These are phyloP conservation scores for Lycaon pictus DNA, from an alignment of 2,113 vertebrate genomes.

Conservation along the genomic window DNA sequence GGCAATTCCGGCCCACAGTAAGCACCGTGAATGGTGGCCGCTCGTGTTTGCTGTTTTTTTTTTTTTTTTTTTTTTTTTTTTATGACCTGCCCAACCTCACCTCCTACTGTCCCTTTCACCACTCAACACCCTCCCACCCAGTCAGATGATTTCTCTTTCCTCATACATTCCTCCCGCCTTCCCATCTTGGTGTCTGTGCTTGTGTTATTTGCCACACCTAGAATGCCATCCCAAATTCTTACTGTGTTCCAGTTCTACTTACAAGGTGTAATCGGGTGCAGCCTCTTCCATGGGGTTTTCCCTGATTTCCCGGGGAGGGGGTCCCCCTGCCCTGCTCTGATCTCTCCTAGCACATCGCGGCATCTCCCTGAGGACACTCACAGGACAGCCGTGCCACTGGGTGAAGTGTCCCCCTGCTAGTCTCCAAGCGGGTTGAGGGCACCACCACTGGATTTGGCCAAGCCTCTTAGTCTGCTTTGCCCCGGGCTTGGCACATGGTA, in stretches of 20 bases:
- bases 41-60: background rate
- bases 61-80: no score
- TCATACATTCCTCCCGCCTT: background rate
- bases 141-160: background rate
- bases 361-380: background rate
- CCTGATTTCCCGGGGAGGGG: background rate
- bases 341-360: background rate
- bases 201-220: background rate
- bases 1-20: background rate
- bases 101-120: background rate
- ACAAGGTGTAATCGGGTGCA: background rate
- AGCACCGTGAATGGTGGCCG: rapidly evolving
- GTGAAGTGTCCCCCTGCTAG: background rate
- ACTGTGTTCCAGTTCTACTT: background rate
- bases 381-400: no score
- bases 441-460: background rate
- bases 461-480: background rate
- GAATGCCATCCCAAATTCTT: background rate
- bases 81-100: background rate
- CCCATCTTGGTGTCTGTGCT: background rate
- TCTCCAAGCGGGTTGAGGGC: no score
- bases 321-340: background rate
- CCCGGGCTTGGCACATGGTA: background rate
- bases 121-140: background rate
- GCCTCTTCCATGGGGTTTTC: background rate